A percentile compares a stretch with the other conserved stretches of the same genome.
Evolutionary conservation across 2,113 vertebrate genomes (phyloP).

Genomic region (Corapipo altera): DNA sequence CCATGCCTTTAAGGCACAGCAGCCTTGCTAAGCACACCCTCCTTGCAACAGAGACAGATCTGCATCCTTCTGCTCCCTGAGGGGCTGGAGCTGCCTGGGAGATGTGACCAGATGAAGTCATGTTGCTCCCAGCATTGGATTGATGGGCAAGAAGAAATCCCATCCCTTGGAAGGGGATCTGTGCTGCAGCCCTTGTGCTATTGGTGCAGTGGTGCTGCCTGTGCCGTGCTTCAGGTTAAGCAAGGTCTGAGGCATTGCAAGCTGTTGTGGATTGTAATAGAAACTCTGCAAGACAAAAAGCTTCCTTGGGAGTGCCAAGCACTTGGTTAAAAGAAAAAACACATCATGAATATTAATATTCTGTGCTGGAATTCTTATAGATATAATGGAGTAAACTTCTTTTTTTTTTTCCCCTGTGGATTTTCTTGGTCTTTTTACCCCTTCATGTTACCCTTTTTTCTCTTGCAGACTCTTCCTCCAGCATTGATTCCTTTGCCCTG

Average conservation of each 20-base stretch:
- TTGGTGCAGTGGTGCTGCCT: background rate
- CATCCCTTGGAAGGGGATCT: background rate
- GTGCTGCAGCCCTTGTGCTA: background rate
- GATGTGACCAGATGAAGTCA: background rate
- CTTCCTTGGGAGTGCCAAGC: background rate
- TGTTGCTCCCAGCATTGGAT: background rate
- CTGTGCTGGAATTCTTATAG: background rate
- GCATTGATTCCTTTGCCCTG: background rate
- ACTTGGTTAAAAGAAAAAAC: background rate
- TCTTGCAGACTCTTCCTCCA: background rate
- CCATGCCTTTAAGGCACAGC: background rate
- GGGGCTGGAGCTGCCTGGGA: background rate
- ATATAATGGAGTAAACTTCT: background rate
- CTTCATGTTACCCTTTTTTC: background rate
- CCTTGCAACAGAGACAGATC: background rate
- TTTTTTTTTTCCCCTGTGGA: fast-evolving
- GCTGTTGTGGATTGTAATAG: background rate
- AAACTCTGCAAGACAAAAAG: background rate
- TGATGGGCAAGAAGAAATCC: background rate
- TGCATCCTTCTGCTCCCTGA: background rate
- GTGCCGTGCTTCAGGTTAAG: background rate
- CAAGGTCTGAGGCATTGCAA: background rate
- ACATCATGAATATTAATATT: background rate
- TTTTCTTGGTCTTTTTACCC: background rate
- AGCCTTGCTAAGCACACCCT: background rate